Percentiles rank a stretch among this genome's conserved stretches.
phyloP scores from a whole-genome alignment of 2,888 invertebrate genomes.

The Polyommatus iphigenia region DNA sequence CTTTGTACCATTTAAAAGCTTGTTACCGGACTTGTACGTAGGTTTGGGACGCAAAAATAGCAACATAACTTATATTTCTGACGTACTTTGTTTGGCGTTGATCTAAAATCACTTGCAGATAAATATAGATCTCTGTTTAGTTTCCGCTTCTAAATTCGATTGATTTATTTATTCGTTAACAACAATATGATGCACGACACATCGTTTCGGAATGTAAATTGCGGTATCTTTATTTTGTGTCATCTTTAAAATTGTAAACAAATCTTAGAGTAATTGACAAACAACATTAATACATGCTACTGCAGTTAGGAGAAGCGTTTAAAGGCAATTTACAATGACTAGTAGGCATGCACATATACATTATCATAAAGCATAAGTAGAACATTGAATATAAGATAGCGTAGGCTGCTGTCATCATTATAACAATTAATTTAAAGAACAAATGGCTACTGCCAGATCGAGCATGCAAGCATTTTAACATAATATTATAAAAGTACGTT shows the following conservation, averaged over 20 bases:
- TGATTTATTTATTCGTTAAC: conserved; percentile 50
- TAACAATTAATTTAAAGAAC: conserved; percentile 37
- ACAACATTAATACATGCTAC: conserved; percentile 29
- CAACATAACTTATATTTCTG: conserved; percentile 43
- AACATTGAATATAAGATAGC: conserved; percentile 37
- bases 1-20: not conserved
- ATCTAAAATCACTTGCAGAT: conserved; percentile 50
- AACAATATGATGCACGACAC: conserved; percentile 49
- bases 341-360: not conserved
- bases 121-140: conserved; percentile 63
- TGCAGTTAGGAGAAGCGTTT: not conserved
- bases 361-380: conserved; percentile 34
- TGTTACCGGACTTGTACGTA: not conserved
- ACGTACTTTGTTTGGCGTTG: conserved; percentile 56
- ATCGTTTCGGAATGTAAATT: conserved; percentile 41
- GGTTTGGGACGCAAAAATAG: not conserved
- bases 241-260: conserved; percentile 48
- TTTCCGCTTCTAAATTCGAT: conserved; percentile 53
- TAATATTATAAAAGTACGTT: not conserved
- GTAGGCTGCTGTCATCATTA: conserved; percentile 37
- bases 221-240: conserved; percentile 53
- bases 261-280: conserved; percentile 19
- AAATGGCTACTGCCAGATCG: conserved; percentile 21
- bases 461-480: conserved; percentile 33
- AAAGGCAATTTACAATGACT: not conserved